Evolutionary conservation across 35 echinoderm and acorn worm genomes (phyloP).

Genomic region (Lytechinus variegatus): DNA sequence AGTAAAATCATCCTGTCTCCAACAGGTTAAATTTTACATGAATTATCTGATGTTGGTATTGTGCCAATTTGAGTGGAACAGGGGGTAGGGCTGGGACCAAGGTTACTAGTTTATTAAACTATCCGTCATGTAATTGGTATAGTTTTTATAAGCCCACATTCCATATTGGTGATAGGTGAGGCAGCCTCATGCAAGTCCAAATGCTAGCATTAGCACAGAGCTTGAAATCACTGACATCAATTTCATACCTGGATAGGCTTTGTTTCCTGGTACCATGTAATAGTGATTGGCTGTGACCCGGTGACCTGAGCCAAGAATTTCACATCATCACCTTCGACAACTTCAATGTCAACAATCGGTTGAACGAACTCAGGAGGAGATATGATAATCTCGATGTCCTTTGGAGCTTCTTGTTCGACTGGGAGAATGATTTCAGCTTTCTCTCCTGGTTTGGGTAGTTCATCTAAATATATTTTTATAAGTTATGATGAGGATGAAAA

Average conservation of each 20-base stretch:
- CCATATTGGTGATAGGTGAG: too few relatives aligned
- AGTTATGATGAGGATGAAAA: constrained; percentile 9
- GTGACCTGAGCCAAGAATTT: constrained; percentile 72
- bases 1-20: too few relatives aligned
- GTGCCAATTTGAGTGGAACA: too few relatives aligned
- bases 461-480: constrained; percentile 7
- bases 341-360: constrained; percentile 64
- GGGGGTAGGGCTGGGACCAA: too few relatives aligned
- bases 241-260: constrained; percentile 66
- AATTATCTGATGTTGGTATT: too few relatives aligned
- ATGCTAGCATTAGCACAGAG: too few relatives aligned
- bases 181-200: too few relatives aligned
- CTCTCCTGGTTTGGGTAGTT: constrained; percentile 51
- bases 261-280: constrained; percentile 86
- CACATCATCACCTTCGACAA: constrained; percentile 74
- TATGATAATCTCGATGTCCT: constrained; percentile 71
- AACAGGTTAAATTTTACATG: too few relatives aligned
- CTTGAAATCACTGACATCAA: neutral
- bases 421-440: constrained; percentile 55
- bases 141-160: too few relatives aligned
- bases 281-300: constrained; percentile 79
- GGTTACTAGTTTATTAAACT: too few relatives aligned
- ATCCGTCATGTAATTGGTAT: too few relatives aligned
- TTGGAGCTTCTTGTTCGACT: constrained; percentile 58
- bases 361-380: constrained; percentile 84